Evolutionary conservation across 1,140 invertebrate species (phyloP).

Genomic region (Orchesella cincta): DNA sequence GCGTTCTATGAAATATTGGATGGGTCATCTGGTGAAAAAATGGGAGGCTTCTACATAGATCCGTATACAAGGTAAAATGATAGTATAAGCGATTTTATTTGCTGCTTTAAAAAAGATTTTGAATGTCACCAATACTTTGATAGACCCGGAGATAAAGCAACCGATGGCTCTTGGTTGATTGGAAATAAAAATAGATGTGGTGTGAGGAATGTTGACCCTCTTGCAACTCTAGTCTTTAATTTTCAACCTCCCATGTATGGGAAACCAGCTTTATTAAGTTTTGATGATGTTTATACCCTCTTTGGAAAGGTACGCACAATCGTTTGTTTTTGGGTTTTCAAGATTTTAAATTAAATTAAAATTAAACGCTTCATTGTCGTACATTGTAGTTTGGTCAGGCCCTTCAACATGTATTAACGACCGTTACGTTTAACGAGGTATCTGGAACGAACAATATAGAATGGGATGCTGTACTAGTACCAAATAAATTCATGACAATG

Average conservation of each 20-base stretch:
- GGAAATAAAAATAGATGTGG: constrained; percentile 60
- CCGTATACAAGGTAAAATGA: constrained; percentile 67
- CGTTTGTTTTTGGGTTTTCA: constrained; percentile 6
- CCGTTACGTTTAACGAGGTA: constrained; percentile 77
- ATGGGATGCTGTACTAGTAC: constrained; percentile 83
- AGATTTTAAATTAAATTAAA: not conserved
- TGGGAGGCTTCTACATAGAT: constrained; percentile 81
- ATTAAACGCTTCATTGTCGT: constrained; percentile 28
- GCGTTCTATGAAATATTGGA: constrained; percentile 80
- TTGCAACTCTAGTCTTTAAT: constrained; percentile 80
- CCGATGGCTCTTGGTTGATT: constrained; percentile 9
- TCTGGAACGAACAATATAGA: constrained; percentile 82
- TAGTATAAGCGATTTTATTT: not conserved
- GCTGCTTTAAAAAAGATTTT: not conserved
- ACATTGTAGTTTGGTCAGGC: constrained; percentile 74
- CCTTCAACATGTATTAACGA: constrained; percentile 78
- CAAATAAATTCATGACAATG: constrained; percentile 76
- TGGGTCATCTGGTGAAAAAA: constrained; percentile 64
- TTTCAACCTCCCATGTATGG: constrained; percentile 65
- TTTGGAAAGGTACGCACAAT: constrained; percentile 68
- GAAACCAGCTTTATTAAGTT: constrained; percentile 70
- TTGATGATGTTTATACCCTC: constrained; percentile 72
- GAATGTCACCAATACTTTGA: constrained; percentile 53
- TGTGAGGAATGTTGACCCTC: constrained; percentile 64
- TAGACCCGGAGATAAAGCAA: constrained; percentile 60